phyloP scores from a whole-genome alignment of 2,888 invertebrate species.

The Lydus trimaculatus region DNA sequence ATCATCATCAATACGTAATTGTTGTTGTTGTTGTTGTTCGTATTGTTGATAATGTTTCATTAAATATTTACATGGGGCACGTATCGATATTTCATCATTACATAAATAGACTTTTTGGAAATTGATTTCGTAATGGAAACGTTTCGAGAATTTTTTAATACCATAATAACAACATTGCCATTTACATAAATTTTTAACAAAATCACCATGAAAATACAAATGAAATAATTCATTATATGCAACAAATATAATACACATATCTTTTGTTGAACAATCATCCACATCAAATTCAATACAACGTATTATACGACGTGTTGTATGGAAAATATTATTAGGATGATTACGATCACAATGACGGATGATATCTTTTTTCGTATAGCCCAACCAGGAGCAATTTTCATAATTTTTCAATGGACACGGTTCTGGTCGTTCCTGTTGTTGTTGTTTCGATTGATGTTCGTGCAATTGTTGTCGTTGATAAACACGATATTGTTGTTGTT shows the following conservation, averaged over 20 bases:
- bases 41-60: not conserved
- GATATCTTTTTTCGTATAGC: not conserved
- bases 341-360: not conserved
- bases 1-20: not conserved
- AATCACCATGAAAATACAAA: slow-evolving; percentile 11
- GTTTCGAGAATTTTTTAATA: not conserved
- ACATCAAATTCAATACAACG: not conserved
- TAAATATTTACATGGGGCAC: slow-evolving; percentile 7
- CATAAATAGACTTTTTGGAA: slow-evolving; percentile 5
- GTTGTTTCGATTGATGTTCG: no score
- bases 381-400: not conserved
- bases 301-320: not conserved
- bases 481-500: not conserved
- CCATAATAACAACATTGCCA: slow-evolving; percentile 8
- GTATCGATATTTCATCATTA: slow-evolving; percentile 5
- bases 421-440: not conserved
- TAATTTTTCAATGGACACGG: not conserved
- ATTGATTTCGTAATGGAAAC: slow-evolving; percentile 8
- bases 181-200: not conserved
- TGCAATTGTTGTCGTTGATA: no score
- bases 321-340: not conserved
- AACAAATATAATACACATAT: not conserved
- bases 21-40: not conserved
- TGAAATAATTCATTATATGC: slow-evolving; percentile 12
- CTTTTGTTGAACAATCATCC: not conserved